Conservation (phyloP, 1,140 invertebrate genomes). For the Caenorhabditis elegans region DNA sequence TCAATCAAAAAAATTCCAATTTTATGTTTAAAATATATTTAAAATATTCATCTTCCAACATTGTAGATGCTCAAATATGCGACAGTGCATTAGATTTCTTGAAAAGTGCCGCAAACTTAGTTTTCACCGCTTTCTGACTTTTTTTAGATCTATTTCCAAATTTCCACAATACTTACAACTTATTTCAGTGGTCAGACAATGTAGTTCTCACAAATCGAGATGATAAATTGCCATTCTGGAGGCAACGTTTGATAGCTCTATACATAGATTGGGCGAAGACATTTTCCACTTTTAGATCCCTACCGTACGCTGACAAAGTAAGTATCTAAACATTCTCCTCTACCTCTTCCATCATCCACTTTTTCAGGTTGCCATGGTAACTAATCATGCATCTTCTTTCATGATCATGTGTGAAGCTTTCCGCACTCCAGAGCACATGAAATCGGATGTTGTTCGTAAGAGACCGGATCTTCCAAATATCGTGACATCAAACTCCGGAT, state of each 20-base stretch:
- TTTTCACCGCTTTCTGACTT: too few species aligned
- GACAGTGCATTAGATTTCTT: too few species aligned
- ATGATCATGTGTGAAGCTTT: constrained; percentile 67
- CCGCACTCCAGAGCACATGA: constrained; percentile 61
- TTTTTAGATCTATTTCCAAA: too few species aligned
- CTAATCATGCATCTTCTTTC: constrained; percentile 63
- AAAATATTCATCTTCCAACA: too few species aligned
- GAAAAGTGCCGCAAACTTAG: too few species aligned
- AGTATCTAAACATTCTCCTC: background rate
- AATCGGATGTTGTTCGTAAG: constrained; percentile 25
- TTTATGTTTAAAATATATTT: too few species aligned
- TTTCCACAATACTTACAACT: background rate
- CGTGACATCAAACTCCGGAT: background rate
- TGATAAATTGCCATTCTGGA: constrained; percentile 66
- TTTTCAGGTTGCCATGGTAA: constrained; percentile 61
- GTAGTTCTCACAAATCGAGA: constrained; percentile 55
- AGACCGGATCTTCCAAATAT: background rate
- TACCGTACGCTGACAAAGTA: constrained; percentile 64
- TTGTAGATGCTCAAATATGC: too few species aligned
- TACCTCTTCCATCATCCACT: background rate
- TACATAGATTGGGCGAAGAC: constrained; percentile 67
- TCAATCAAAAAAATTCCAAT: too few species aligned
- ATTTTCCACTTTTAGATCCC: constrained; percentile 60
- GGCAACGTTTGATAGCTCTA: constrained; percentile 61
- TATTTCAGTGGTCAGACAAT: constrained; percentile 60